These are phyloP conservation scores for Metopia argyrocephala DNA, from an alignment of 2,888 invertebrate species.

Conservation along the genomic window DNA sequence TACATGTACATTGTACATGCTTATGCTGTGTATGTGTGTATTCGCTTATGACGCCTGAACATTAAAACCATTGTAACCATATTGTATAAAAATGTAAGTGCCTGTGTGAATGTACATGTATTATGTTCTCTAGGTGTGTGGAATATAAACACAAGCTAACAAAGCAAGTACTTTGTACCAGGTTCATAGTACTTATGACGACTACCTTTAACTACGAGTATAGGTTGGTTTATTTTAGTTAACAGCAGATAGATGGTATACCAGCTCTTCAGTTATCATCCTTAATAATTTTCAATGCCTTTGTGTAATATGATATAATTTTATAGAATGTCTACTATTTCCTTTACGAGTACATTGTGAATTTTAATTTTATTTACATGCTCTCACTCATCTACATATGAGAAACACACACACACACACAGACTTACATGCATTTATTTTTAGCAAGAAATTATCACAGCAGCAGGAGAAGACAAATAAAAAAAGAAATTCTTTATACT, in stretches of 20 bases:
- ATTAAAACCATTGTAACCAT: conserved; percentile 2
- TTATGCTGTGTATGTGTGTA: neutral
- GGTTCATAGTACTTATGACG: conserved; percentile 8
- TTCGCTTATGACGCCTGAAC: neutral
- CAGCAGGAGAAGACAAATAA: neutral
- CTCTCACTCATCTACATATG: neutral
- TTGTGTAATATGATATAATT: conserved; percentile 51
- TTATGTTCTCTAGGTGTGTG: neutral
- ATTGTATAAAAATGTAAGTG: conserved; percentile 12
- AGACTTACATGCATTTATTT: neutral
- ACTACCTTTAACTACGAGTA: neutral
- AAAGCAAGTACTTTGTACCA: conserved; percentile 22
- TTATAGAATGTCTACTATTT: conserved; percentile 49
- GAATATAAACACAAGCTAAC: conserved; percentile 20
- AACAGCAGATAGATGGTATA: neutral
- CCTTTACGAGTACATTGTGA: conserved; percentile 49
- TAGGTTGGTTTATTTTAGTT: too few species aligned
- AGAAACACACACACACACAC: conserved; percentile 2
- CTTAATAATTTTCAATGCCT: conserved; percentile 16
- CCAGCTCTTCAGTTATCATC: neutral
- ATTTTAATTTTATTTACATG: conserved; percentile 61
- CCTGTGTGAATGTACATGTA: conserved; percentile 1
- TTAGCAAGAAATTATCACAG: neutral
- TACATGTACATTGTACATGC: too few species aligned
- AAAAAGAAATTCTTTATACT: conserved; percentile 2